Conservation (phyloP, 2,888 invertebrate genomes). For the Amitus sp. region DNA sequence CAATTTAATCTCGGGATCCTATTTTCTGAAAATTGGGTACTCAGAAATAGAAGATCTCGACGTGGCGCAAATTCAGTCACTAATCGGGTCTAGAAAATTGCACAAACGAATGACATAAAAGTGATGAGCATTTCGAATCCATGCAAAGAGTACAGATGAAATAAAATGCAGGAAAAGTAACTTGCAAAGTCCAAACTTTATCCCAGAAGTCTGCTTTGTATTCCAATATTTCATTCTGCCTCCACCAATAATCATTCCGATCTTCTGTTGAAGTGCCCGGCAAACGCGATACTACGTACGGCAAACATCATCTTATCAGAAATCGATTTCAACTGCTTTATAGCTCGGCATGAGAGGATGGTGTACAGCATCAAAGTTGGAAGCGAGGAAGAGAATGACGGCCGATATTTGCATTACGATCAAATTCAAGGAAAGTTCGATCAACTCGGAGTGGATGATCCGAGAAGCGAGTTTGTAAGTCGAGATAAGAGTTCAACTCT, state of each 20-base stretch:
- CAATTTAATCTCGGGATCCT: too few relatives aligned
- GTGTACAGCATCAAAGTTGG: conserved; percentile 7
- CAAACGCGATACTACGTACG: conserved; percentile 22
- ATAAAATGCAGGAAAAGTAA: too few relatives aligned
- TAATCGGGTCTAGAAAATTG: too few relatives aligned
- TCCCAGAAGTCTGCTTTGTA: neutral
- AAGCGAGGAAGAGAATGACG: conserved; percentile 7
- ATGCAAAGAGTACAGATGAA: too few relatives aligned
- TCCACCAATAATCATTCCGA: conserved; percentile 33
- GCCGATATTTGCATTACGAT: conserved; percentile 13
- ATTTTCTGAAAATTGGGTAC: too few relatives aligned
- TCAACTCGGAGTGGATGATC: conserved; percentile 24
- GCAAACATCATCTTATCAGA: conserved; percentile 23
- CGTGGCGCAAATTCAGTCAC: too few relatives aligned
- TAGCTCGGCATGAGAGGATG: conserved; percentile 15
- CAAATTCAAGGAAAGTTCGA: conserved; percentile 24
- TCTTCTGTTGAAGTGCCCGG: conserved; percentile 33
- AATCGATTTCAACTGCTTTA: conserved; percentile 27
- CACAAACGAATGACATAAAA: too few relatives aligned
- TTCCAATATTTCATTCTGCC: conserved; percentile 22
- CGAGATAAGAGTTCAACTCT: conserved; percentile 5
- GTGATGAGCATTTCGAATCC: too few relatives aligned
- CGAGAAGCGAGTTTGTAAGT: conserved; percentile 6
- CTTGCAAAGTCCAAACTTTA: conserved; percentile 1
- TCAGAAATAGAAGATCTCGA: too few relatives aligned